Base-by-base conservation (phyloP, 2,797 vertebrate species). In the Ceryle rudis region DNA sequence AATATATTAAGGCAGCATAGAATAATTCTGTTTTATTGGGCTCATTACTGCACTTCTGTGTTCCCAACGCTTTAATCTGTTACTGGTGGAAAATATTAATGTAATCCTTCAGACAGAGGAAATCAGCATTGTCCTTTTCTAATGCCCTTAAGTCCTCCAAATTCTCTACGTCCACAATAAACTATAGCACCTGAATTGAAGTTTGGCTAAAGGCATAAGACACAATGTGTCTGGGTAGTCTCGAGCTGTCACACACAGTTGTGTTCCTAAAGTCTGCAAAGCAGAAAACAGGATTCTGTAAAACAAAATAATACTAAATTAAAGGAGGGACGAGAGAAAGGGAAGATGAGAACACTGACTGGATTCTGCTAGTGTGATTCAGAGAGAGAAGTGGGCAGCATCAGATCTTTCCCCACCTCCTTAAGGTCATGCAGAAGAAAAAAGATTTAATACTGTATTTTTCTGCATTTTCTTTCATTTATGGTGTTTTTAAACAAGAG, bases 1-100 rank as follows among this genome's bases (percentile, higher is more conserved):
- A 79, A 91, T 92, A n/a, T 20, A 84, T 44, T n/a, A 87, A 82
- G 16, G 8, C 71, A 74, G 65, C 26, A 51, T 28, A 85, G 55
- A 92, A 89, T 85, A 80, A 90, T 84, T 96, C 81, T 70, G 9
- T 73, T 95, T 96, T 94, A 86, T 95, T 90, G 85, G 87, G 81
- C 79, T 96, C 55, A 85, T 96, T 92, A 95, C 15, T 58, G 88
- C 67, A 54, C 61, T 73, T 26, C 70, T 83, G 81, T 23, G 88
- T 79, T 93, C 89, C 86, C 77, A 79, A 70, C 60, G 62, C n/a
- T 92, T 92, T 35, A 47, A 73, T 90, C 72, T 81, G 54, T 44
- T 91, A 51, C 65, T 86, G 65, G 79, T 60, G 82, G 86, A 52
- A 96, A 92, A 62, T 81, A 96, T 69, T 90, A 79, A 93, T 78